A percentile compares a stretch with the other conserved stretches of the same genome.
Conservation (phyloP, 2,888 invertebrate species). For the Drosophila multiciliata region DNA sequence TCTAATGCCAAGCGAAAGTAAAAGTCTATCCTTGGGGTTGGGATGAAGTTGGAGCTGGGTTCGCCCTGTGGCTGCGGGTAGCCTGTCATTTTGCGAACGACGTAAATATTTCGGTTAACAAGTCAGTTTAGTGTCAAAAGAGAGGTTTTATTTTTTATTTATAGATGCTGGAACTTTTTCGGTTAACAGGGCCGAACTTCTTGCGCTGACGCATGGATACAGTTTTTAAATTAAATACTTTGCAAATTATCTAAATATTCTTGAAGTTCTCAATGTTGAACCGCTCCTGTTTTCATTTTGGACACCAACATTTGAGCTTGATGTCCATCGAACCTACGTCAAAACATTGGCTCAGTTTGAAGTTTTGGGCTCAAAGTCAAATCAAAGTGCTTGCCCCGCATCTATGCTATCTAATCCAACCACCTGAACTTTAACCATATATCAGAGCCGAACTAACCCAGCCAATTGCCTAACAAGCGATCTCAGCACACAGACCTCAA, state of each 20-base stretch:
- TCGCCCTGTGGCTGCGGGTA: slow-evolving; percentile 50
- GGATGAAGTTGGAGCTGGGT: slow-evolving; percentile 13
- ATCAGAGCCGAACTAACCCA: slow-evolving; percentile 27
- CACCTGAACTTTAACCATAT: slow-evolving; percentile 63
- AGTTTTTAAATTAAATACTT: background rate
- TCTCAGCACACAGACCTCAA: background rate
- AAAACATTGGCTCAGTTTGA: slow-evolving; percentile 52
- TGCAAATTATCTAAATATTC: background rate
- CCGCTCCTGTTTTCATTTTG: slow-evolving; percentile 57
- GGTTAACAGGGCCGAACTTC: slow-evolving; percentile 21
- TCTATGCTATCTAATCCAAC: slow-evolving; percentile 45
- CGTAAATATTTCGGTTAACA: slow-evolving; percentile 81
- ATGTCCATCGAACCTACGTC: slow-evolving; percentile 58
- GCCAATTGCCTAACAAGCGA: slow-evolving; percentile 25
- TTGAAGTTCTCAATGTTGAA: slow-evolving; percentile 12
- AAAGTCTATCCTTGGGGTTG: slow-evolving; percentile 58
- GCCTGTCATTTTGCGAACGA: slow-evolving; percentile 61
- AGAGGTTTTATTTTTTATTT: slow-evolving; percentile 61
- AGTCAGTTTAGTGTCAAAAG: slow-evolving; percentile 82
- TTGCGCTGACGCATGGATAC: background rate
- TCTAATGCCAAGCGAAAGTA: slow-evolving; percentile 39
- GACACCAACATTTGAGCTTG: slow-evolving; percentile 27
- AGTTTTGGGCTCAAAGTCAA: slow-evolving; percentile 70
- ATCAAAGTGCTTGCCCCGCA: slow-evolving; percentile 68
- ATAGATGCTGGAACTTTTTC: slow-evolving; percentile 49